These are phyloP conservation scores for Rhabditoides inermis DNA, from an alignment of 2,888 invertebrate species.

Conservation along the genomic window DNA sequence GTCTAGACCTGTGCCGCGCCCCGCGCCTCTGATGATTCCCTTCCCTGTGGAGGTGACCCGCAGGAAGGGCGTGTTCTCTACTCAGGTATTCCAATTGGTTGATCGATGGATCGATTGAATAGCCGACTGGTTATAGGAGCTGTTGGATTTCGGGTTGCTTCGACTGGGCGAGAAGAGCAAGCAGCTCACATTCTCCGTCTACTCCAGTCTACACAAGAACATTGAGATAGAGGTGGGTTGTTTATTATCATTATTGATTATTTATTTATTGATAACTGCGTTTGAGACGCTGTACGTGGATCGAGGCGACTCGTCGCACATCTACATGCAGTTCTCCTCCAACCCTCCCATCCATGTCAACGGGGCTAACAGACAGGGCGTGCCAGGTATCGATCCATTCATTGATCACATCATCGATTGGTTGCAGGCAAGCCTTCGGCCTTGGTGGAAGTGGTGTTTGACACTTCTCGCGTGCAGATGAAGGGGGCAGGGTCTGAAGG, in stretches of 20 bases:
- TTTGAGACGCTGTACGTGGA: conserved; percentile 39
- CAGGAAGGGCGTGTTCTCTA: conserved; percentile 67
- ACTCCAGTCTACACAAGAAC: conserved; percentile 65
- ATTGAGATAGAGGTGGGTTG: conserved; percentile 63
- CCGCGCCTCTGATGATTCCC: neutral
- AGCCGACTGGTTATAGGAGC: no score
- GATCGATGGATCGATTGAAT: no score
- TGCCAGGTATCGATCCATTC: neutral
- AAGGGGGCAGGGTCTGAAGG: conserved; percentile 8
- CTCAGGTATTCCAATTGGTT: no score
- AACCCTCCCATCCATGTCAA: conserved; percentile 34
- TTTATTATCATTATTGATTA: neutral
- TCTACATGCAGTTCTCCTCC: conserved; percentile 45
- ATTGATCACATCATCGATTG: no score
- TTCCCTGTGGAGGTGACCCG: conserved; percentile 30
- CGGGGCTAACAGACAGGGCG: neutral
- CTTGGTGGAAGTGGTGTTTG: conserved; percentile 40
- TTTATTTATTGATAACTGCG: neutral
- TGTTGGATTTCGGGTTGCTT: no score
- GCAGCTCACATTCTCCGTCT: conserved; percentile 59
- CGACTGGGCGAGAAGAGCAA: conserved; percentile 66
- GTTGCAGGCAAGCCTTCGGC: conserved; percentile 27
- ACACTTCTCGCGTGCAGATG: conserved; percentile 18
- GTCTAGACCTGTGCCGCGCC: neutral
- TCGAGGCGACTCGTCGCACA: conserved; percentile 27